Conservation (phyloP, 2,797 vertebrate genomes). For the Meriones psammophilus region DNA sequence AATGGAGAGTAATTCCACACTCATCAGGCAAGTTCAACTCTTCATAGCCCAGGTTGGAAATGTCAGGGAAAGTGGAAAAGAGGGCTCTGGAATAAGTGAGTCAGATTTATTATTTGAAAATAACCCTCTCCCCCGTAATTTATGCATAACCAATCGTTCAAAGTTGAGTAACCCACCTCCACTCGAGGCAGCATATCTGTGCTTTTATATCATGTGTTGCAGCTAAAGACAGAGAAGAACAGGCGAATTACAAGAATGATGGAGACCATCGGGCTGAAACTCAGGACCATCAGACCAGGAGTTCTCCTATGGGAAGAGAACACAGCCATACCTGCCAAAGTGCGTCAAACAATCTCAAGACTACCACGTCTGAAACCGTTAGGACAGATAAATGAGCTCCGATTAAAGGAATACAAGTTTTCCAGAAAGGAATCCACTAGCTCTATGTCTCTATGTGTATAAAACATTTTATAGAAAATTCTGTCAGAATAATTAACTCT, state of each 20-base stretch:
- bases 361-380: neutral
- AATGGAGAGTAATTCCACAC: constrained; percentile 22
- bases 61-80: neutral
- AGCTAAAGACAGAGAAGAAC: constrained; percentile 22
- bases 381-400: constrained; percentile 57
- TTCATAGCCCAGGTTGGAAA: constrained; percentile 13
- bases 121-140: neutral
- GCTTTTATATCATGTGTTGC: constrained; percentile 22
- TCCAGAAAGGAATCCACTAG: neutral
- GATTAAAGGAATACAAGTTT: constrained; percentile 22
- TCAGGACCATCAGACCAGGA: neutral
- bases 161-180: neutral
- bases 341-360: constrained; percentile 38
- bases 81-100: neutral
- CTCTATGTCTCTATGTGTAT: constrained; percentile 33
- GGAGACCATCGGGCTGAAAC: constrained; percentile 28
- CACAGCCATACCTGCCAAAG: neutral
- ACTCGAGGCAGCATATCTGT: constrained; percentile 58
- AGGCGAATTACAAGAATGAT: constrained; percentile 7
- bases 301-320: constrained; percentile 19
- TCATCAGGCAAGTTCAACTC: constrained; percentile 14
- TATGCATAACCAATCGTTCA: neutral
- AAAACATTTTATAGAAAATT: constrained; percentile 22
- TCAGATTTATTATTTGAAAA: neutral
- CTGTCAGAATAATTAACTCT: constrained; percentile 35